phyloP scores from a whole-genome alignment of 2,797 vertebrate genomes.

The Saxicola maurus region DNA sequence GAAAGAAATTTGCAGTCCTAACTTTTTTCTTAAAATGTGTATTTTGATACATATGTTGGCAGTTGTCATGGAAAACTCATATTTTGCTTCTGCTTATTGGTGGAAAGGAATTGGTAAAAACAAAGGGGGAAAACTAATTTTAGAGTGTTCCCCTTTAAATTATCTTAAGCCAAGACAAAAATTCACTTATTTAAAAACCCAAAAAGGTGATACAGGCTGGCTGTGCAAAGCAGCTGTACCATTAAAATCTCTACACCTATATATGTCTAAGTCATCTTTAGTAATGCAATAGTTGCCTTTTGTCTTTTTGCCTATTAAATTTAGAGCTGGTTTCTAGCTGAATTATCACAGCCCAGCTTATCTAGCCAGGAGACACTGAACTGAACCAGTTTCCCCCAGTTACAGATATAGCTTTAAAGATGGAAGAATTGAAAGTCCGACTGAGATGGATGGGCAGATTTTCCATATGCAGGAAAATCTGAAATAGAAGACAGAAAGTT shows the following conservation, averaged over 20 bases:
- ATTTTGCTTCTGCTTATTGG: not conserved
- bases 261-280: not conserved
- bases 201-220: not conserved
- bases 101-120: not conserved
- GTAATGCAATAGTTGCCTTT: not conserved
- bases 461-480: not conserved
- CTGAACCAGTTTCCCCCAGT: not conserved
- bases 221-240: not conserved
- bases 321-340: not conserved
- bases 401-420: not conserved
- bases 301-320: not conserved
- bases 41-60: not conserved
- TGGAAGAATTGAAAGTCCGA: not conserved
- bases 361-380: not conserved
- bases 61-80: not conserved
- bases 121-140: not conserved
- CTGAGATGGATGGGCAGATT: not conserved
- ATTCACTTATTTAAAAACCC: not conserved
- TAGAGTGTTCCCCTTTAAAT: not conserved
- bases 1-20: not conserved
- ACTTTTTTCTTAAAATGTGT: not conserved
- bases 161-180: not conserved
- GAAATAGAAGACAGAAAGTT: not conserved
- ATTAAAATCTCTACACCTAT: not conserved
- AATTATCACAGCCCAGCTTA: not conserved